Conservation (phyloP, 2,888 invertebrate species). For the Tenthredo notha region DNA sequence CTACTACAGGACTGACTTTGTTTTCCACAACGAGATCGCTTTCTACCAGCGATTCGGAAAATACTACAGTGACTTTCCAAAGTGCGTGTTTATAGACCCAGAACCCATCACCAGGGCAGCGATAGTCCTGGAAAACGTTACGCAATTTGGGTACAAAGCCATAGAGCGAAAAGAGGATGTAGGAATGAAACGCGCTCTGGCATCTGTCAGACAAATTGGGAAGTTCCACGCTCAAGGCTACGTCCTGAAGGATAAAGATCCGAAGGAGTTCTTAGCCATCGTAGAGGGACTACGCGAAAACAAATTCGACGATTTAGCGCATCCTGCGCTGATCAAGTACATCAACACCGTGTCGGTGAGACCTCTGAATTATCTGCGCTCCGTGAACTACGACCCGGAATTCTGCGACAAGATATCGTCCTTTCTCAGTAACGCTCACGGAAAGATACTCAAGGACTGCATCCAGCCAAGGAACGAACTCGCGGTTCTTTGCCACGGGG, state of each 20-base stretch:
- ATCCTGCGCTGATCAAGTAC: background rate
- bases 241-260: slow-evolving; percentile 63
- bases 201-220: slow-evolving; percentile 68
- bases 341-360: slow-evolving; percentile 57
- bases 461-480: slow-evolving; percentile 66
- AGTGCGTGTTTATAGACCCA: background rate
- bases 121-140: slow-evolving; percentile 37
- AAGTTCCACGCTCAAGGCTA: slow-evolving; percentile 70
- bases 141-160: background rate
- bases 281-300: slow-evolving; percentile 59
- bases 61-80: slow-evolving; percentile 21
- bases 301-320: slow-evolving; percentile 56
- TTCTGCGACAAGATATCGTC: slow-evolving; percentile 66
- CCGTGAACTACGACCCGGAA: slow-evolving; percentile 60
- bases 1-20: background rate
- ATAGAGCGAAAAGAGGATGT: slow-evolving; percentile 55
- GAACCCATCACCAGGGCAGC: slow-evolving; percentile 16
- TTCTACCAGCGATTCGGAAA: slow-evolving; percentile 27
- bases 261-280: slow-evolving; percentile 62
- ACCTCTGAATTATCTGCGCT: slow-evolving; percentile 61
- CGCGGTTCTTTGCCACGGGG: slow-evolving; percentile 72
- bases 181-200: slow-evolving; percentile 63
- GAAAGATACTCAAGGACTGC: slow-evolving; percentile 53
- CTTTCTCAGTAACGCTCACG: slow-evolving; percentile 59
- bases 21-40: slow-evolving; percentile 28